phyloP scores from a whole-genome alignment of 2,113 vertebrate genomes.

The Cynoglossus semilaevis region DNA sequence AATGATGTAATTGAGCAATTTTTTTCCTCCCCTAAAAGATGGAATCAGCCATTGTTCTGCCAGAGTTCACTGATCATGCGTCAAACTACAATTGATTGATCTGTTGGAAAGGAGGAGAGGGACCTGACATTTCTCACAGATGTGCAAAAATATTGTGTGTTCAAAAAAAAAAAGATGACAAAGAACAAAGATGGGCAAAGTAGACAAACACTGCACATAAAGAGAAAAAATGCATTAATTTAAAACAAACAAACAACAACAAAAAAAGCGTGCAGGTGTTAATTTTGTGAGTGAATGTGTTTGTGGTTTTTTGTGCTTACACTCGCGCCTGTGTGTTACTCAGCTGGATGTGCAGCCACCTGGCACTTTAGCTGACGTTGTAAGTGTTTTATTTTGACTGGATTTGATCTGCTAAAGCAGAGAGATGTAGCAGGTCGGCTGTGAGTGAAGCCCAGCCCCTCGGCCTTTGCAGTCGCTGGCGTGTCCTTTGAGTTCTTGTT shows the following conservation, averaged over 20 bases:
- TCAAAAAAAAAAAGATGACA: constrained; percentile 32
- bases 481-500: constrained; percentile 46
- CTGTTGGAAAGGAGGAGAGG: constrained; percentile 57
- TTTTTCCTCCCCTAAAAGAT: constrained; percentile 45
- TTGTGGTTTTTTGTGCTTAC: background rate
- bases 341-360: constrained; percentile 43
- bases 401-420: constrained; percentile 61
- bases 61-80: constrained; percentile 47
- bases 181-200: constrained; percentile 31
- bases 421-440: constrained; percentile 52
- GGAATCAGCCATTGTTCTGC: constrained; percentile 38
- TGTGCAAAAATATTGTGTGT: constrained; percentile 76
- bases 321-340: constrained; percentile 33
- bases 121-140: constrained; percentile 76
- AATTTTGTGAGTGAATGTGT: background rate
- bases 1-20: no score
- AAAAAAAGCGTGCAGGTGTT: constrained; percentile 14
- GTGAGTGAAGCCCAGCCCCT: constrained; percentile 46
- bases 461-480: constrained; percentile 51
- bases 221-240: background rate
- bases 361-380: constrained; percentile 50
- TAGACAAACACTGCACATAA: constrained; percentile 18
- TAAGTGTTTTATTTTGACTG: constrained; percentile 62
- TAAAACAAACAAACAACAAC: constrained; percentile 4
- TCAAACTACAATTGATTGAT: constrained; percentile 71